A percentile compares a stretch with the other conserved stretches of the same genome.
phyloP scores from a whole-genome alignment of 2,888 invertebrate genomes.

The Molorchus minor region DNA sequence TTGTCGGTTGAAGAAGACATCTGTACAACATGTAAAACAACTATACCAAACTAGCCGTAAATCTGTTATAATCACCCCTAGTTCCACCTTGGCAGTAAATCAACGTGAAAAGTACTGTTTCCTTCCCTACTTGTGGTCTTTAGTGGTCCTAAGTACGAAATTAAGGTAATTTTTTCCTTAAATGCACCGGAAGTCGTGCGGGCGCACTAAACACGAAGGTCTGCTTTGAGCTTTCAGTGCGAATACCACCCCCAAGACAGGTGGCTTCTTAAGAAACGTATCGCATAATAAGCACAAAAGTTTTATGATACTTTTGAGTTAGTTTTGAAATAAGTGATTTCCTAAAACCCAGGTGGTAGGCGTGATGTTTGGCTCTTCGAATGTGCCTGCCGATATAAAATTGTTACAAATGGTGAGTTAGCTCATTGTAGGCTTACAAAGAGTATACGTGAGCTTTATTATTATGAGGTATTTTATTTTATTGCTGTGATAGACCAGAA shows the following conservation, averaged over 20 bases:
- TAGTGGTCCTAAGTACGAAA: conserved; percentile 50
- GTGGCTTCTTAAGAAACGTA: conserved; percentile 52
- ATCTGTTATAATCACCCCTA: conserved; percentile 26
- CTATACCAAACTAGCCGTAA: conserved; percentile 30
- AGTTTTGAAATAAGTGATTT: conserved; percentile 43
- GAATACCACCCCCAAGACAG: conserved; percentile 49
- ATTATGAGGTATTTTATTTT: conserved; percentile 38
- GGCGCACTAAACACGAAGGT: conserved; percentile 44
- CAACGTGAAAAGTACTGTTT: conserved; percentile 32
- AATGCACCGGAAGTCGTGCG: conserved; percentile 49
- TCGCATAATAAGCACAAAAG: conserved; percentile 42
- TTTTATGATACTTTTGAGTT: conserved; percentile 42
- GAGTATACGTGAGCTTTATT: conserved; percentile 40
- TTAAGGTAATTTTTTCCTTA: conserved; percentile 49
- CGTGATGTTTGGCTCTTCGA: conserved; percentile 55
- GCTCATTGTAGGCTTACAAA: conserved; percentile 6
- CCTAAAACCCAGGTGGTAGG: conserved; percentile 58
- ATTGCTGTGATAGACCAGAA: conserved; percentile 18
- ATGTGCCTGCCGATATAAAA: conserved; percentile 35
- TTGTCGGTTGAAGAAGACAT: conserved; percentile 39
- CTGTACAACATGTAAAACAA: conserved; percentile 35
- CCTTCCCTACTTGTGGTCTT: conserved; percentile 48
- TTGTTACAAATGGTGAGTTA: conserved; percentile 34
- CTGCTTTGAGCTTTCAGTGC: conserved; percentile 44
- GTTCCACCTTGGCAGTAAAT: conserved; percentile 40